A percentile compares a stretch with the other conserved stretches of the same genome.
Conservation (phyloP, 2,888 invertebrate genomes). For the Malthinus seriepunctatus region DNA sequence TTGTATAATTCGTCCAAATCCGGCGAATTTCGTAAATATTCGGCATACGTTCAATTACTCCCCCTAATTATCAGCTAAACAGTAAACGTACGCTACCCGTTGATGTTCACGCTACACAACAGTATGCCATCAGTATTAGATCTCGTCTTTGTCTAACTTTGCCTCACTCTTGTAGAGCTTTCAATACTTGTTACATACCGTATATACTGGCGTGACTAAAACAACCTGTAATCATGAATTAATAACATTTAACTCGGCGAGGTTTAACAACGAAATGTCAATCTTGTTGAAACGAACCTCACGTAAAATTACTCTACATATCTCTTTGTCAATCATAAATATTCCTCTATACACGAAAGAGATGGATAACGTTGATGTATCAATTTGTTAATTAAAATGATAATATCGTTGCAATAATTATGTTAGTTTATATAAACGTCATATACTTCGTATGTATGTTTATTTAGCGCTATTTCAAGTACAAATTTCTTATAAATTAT, state of each 20-base stretch:
- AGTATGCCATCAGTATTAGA: slow-evolving; percentile 29
- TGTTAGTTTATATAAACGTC: slow-evolving; percentile 32
- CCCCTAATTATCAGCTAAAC: slow-evolving; percentile 50
- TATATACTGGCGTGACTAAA: slow-evolving; percentile 35
- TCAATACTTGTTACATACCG: slow-evolving; percentile 30
- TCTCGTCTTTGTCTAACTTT: slow-evolving; percentile 35
- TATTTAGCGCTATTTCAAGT: slow-evolving; percentile 17
- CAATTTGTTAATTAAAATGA: slow-evolving; percentile 29
- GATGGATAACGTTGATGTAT: slow-evolving; percentile 19
- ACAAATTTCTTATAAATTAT: background rate
- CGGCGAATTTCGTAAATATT: slow-evolving; percentile 35
- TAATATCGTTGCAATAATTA: slow-evolving; percentile 32
- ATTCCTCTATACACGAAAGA: slow-evolving; percentile 3
- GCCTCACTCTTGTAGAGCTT: slow-evolving; percentile 16
- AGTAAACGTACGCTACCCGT: slow-evolving; percentile 47
- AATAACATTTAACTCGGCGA: slow-evolving; percentile 44
- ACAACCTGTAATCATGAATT: slow-evolving; percentile 44
- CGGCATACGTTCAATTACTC: slow-evolving; percentile 49
- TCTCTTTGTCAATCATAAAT: slow-evolving; percentile 11
- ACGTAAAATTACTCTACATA: slow-evolving; percentile 20
- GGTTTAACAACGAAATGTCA: slow-evolving; percentile 43
- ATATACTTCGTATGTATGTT: slow-evolving; percentile 25
- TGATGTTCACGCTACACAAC: slow-evolving; percentile 36
- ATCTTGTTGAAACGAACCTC: slow-evolving; percentile 33
- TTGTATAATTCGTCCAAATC: slow-evolving; percentile 36